Evolutionary conservation across 2,797 vertebrate genomes (phyloP), one percentile per base, ranked within the genome.

Genomic region (Saxicola maurus): DNA sequence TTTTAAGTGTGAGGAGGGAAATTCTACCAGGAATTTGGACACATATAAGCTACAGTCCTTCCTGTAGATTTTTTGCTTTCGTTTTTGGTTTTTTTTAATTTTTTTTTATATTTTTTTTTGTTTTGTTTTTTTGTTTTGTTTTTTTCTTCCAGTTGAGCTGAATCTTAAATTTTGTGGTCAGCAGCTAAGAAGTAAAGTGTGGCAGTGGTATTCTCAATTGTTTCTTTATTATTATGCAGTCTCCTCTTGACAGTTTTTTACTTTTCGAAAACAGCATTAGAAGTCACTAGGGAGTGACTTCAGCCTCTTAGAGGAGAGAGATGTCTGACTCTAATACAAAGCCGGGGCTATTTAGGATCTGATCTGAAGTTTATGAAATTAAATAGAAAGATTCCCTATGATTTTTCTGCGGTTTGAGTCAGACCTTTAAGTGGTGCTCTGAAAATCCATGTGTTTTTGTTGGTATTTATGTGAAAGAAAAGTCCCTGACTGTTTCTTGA

Each of bases 101-200:
- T n/a, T n/a, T n/a, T n/a, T n/a, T n/a, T n/a, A n/a, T n/a, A n/a
- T n/a, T n/a, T 49, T 52, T 1, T 1, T 3, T 19, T 10, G 10
- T 9, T 18, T 42, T 6, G 17, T 5, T 24, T 7, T 11, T 35
- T 35, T 35, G 17, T 40, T 40, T 40, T 40, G 15, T 40, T 40
- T 40, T 45, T 40, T 61, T 65, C 17, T 21, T 7, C 42, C 21
- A 51, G 3, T 31, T 68, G 86, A 94, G 17, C 27, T n/a, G 61
- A 60, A 74, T 80, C 45, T 90, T 88, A 62, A 35, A 61, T 82
- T 90, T 92, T 92, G 55, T 91, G 72, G 75, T 82, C 68, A 91
- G 55, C 46, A 94, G 25, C 55, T 43, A 74, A 92, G n/a, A 28
- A 64, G 31, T 91, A 14, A 81, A 71, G 33, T 76, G 51, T 11